Conservation (phyloP, 2,888 invertebrate species). For the Hirudinaria manillensis region DNA sequence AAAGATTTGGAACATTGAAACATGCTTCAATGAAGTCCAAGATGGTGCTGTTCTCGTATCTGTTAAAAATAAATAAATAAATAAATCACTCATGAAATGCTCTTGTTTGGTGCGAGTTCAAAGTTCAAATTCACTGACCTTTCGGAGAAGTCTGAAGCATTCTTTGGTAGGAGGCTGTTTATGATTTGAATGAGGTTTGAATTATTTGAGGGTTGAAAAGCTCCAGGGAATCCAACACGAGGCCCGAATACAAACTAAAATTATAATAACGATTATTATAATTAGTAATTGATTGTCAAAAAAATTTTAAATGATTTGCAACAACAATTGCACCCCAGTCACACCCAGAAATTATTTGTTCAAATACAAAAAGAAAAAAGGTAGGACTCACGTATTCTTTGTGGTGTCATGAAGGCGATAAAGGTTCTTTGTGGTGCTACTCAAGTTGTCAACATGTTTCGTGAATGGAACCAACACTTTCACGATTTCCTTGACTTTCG, state of each 20-base stretch:
- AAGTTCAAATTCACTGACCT: no score
- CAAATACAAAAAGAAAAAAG: neutral
- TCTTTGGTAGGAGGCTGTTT: conserved; percentile 43
- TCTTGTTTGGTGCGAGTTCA: no score
- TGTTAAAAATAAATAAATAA: no score
- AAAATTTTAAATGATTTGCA: no score
- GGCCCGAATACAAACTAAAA: conserved; percentile 55
- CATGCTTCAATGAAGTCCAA: conserved; percentile 83
- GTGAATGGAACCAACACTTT: neutral
- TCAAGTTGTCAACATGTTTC: neutral
- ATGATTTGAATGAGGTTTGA: conserved; percentile 58
- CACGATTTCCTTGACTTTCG: neutral
- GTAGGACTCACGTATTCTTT: neutral
- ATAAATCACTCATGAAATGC: neutral
- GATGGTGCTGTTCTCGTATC: conserved; percentile 55
- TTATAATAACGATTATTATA: no score
- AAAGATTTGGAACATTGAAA: conserved; percentile 80
- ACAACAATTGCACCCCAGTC: no score
- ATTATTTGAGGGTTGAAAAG: conserved; percentile 76
- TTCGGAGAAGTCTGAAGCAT: neutral
- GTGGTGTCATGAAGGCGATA: neutral
- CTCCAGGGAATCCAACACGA: conserved; percentile 81
- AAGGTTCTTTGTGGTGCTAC: no score
- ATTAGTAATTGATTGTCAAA: no score
- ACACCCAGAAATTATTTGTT: no score